Conservation (phyloP, 2,113 vertebrate genomes). For the Rostratula benghalensis region DNA sequence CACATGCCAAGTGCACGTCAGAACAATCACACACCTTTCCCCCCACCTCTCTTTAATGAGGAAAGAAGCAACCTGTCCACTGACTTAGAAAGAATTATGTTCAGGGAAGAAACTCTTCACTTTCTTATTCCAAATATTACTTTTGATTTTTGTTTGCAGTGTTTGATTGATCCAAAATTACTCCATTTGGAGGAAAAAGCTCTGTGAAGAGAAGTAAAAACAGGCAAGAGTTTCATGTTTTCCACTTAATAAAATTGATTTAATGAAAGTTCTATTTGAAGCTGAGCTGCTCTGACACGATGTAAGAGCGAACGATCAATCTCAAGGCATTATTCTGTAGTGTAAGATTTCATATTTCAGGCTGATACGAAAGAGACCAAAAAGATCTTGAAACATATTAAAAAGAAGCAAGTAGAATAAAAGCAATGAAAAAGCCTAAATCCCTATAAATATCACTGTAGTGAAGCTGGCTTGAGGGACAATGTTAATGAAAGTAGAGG, state of each 20-base stretch:
- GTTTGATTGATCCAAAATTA: not conserved
- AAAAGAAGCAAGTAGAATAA: not conserved
- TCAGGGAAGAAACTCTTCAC: not conserved
- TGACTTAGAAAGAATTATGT: not conserved
- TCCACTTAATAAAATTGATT: not conserved
- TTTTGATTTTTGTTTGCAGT: not conserved
- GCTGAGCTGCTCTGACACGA: not conserved
- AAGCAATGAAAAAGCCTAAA: constrained; percentile 2
- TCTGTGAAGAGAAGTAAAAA: not conserved
- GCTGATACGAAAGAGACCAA: not conserved
- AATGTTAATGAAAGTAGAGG: not conserved
- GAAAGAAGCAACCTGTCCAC: not conserved
- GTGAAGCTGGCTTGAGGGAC: not conserved
- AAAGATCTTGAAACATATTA: not conserved
- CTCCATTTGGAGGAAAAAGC: not conserved
- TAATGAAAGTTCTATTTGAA: not conserved
- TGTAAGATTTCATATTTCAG: not conserved
- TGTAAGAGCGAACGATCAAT: not conserved
- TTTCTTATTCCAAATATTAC: not conserved
- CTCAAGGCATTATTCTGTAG: not conserved
- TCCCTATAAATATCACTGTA: not conserved
- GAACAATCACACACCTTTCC: not conserved
- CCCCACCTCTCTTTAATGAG: accelerated
- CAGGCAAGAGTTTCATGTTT: not conserved
- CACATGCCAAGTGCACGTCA: not conserved